These are phyloP conservation scores for Holotrichia oblita DNA, from an alignment of 1,140 invertebrate species.

Conservation along the genomic window DNA sequence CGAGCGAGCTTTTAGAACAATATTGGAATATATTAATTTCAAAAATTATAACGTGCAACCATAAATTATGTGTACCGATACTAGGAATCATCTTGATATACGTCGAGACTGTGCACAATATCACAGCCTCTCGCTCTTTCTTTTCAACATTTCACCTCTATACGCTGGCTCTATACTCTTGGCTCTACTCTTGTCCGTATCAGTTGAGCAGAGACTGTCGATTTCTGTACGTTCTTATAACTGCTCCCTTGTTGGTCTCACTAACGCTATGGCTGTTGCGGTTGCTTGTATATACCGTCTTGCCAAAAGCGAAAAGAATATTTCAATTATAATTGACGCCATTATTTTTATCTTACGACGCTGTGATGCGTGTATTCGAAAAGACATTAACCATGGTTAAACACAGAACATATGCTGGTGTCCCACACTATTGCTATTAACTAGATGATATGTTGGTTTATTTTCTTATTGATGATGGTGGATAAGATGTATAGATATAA, in stretches of 20 bases:
- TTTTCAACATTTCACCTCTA: constrained; percentile 7
- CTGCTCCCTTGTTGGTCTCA: constrained; percentile 15
- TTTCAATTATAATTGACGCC: constrained; percentile 42
- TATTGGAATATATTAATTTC: constrained; percentile 49
- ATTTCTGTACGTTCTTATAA: neutral
- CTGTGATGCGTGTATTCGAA: neutral
- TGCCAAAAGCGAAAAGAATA: constrained; percentile 42
- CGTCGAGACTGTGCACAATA: constrained; percentile 37
- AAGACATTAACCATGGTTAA: constrained; percentile 4
- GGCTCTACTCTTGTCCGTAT: neutral
- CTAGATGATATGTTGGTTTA: neutral
- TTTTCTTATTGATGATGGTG: neutral
- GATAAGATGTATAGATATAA: no score
- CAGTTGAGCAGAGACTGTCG: constrained; percentile 9
- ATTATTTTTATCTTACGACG: constrained; percentile 34
- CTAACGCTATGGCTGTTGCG: constrained; percentile 3
- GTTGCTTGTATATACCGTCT: constrained; percentile 12
- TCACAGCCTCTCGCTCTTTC: constrained; percentile 20
- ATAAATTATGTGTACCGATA: constrained; percentile 41
- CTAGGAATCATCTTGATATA: constrained; percentile 41
- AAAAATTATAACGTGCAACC: constrained; percentile 43
- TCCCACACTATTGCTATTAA: constrained; percentile 12
- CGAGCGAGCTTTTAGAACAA: constrained; percentile 55
- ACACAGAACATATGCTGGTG: neutral
- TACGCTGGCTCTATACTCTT: neutral